Evolutionary conservation across 2,888 invertebrate genomes (phyloP), one percentile per base, ranked within the genome.

Genomic region (Leucania comma): DNA sequence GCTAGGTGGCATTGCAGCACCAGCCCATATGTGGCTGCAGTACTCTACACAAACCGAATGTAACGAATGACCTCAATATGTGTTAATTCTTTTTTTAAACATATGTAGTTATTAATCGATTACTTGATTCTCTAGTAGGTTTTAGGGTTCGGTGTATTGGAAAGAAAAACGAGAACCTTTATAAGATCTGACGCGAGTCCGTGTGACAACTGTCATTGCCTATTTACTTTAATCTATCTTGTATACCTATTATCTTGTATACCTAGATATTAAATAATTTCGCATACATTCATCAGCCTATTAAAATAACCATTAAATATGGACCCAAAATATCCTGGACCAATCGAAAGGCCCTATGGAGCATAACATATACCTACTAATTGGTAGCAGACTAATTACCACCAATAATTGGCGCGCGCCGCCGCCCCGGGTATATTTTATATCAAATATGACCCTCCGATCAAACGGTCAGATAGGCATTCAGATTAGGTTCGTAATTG

Each of bases 311-410:
- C 6, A 20, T 42, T 42, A 42, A 20, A 54, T 20, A 20, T 9
- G 1, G 20, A n/a, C 1, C 20, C 0, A 54, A 26, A 46, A 22
- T 22, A 2, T 22, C 9, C 0, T 3, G n/a, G n/a, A 20, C 1
- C 46, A 58, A 48, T 59, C 42, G 24, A n/a, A 20, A 29, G 35
- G 24, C 42, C 56, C 71, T 14, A n/a, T 24, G 66, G 56, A 66
- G 54, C 53, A 64, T 38, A 54, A 59, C 48, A 32, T 58, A 26
- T 53, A 53, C 57, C 62, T 42, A 42, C 42, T 42, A 68, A 81
- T 79, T 72, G 73, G 51, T 54, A 53, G 2, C 54, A 10, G 46
- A 78, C 67, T 81, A 79, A 79, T 78, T 81, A 79, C 56, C 51
- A 20, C 29, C 46, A 46, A 53, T 78, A 78, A 79, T 65, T 68